Evolutionary conservation across 2,888 invertebrate species (phyloP).

Genomic region (Calameuta idolon): DNA sequence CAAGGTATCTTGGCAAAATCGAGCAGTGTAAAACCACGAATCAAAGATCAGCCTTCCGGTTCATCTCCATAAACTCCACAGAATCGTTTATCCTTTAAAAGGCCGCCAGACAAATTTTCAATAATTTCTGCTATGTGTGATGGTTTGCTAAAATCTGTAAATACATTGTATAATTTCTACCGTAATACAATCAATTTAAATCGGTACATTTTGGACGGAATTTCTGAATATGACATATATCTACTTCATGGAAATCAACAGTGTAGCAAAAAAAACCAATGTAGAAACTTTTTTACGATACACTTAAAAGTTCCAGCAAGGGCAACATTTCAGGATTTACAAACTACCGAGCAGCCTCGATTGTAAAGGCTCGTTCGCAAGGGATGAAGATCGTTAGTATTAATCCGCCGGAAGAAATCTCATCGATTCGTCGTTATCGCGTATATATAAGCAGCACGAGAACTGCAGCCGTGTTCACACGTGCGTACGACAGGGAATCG

Average conservation of each 20-base stretch:
- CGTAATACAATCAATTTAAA: too few species aligned
- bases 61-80: background rate
- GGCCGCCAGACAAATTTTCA: background rate
- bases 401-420: background rate
- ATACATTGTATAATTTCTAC: background rate
- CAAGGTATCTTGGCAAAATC: background rate
- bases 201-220: too few species aligned
- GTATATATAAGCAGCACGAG: background rate
- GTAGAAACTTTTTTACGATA: background rate
- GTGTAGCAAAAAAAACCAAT: background rate
- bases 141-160: background rate
- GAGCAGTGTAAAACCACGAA: background rate
- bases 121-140: background rate
- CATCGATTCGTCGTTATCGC: background rate
- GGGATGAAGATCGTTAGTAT: background rate
- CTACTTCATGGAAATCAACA: background rate
- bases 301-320: background rate
- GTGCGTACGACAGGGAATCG: conserved; percentile 4
- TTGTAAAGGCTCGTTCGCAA: background rate
- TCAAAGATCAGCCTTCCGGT: background rate
- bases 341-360: too few species aligned
- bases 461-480: background rate
- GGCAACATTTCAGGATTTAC: background rate
- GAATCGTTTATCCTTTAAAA: background rate
- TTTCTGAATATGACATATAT: too few species aligned